Base-by-base conservation (phyloP, 1,140 invertebrate genomes). In the Drosophila mayri region DNA sequence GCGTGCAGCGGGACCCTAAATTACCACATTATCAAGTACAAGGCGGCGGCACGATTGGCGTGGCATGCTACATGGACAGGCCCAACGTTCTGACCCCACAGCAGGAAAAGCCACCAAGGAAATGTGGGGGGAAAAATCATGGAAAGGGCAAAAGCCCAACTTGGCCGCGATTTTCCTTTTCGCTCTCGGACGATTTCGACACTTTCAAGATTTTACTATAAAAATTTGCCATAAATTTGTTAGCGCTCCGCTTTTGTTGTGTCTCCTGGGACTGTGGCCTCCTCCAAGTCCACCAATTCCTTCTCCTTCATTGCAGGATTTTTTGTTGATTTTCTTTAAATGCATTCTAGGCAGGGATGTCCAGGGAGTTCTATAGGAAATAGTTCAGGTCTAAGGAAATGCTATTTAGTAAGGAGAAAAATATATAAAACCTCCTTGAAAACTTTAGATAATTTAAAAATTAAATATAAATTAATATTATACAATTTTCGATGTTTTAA, bases 141-240 rank as follows among this genome's bases (percentile, higher is more conserved):
- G n/a, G 12, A 25, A 38, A 35, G n/a, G 66, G 30, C 41, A 35
- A 67, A 54, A 46, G 40, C 76, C 72, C 76, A 68, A 68, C 46
- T 68, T 64, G 83, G 79, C 79, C 78, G 76, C 79, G 49, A 64
- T 62, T 76, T 66, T 62, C 50, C 47, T 44, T 75, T 61, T 81
- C 52, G n/a, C 60, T 76, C 46, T 55, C 46, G 32, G 76, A 63
- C 76, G 54, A 74, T 90, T 90, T 90, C 85, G 85, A 88, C 85
- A 88, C 86, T 90, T 90, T 90, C 75, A 63, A 90, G 81, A 85
- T 90, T 79, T 81, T 79, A 79, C 74, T 81, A 81, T 79, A 90
- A 90, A 90, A 90, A 90, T 90, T 85, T 90, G 81, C 85, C 71
- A 90, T 90, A 90, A 90, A 90, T 90, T 85, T 85, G 78, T 81